Percentiles rank a stretch among this genome's conserved stretches.
phyloP scores from a whole-genome alignment of 2,888 invertebrate species.

The Resseliella maxima region DNA sequence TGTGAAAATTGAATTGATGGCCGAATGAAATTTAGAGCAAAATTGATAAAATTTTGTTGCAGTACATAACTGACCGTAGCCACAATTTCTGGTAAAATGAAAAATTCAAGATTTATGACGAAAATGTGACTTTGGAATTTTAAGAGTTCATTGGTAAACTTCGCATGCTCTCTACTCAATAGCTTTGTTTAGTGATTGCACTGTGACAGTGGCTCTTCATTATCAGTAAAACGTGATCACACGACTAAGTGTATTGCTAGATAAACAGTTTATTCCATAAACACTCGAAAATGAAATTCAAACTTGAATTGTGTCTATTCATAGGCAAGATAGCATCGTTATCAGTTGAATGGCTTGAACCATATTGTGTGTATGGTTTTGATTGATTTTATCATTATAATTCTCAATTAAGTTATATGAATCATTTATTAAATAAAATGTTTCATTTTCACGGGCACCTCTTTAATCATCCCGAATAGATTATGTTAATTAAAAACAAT shows the following conservation, averaged over 20 bases:
- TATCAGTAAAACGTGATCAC: slow-evolving; percentile 1
- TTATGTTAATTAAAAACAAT: background rate
- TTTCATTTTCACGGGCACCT: background rate
- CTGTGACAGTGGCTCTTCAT: background rate
- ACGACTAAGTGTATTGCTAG: background rate
- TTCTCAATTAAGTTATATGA: background rate
- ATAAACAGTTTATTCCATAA: background rate
- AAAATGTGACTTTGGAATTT: too few species aligned
- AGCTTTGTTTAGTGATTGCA: background rate
- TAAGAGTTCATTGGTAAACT: background rate
- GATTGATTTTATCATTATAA: background rate
- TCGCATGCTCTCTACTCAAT: background rate
- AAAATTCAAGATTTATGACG: too few species aligned
- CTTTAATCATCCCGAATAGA: background rate
- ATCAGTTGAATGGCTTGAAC: background rate
- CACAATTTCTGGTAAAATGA: background rate
- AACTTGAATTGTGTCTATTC: too few species aligned
- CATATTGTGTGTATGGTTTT: background rate
- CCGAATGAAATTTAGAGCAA: background rate
- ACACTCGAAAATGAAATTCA: background rate
- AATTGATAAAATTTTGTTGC: background rate
- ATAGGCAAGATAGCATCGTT: background rate
- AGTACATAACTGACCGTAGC: background rate
- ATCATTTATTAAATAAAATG: background rate
- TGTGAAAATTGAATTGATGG: too few species aligned